phyloP scores from a whole-genome alignment of 2,888 invertebrate genomes.

The Corbicula japonica region DNA sequence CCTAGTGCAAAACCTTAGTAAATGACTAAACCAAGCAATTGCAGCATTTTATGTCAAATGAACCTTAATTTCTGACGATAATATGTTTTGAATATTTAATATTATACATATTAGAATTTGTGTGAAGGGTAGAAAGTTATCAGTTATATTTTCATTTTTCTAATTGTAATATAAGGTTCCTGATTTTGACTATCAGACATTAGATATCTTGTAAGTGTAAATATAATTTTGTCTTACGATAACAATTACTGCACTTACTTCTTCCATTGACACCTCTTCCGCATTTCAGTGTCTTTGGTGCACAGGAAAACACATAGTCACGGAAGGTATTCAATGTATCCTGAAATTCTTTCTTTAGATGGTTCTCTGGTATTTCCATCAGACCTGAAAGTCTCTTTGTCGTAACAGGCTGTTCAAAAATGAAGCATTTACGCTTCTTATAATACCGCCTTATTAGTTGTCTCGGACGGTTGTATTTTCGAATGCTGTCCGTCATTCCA shows the following conservation, averaged over 20 bases:
- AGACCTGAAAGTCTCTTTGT: background rate
- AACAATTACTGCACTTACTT: background rate
- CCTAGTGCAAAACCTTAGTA: too few species aligned
- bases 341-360: background rate
- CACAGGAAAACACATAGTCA: background rate
- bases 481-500: background rate
- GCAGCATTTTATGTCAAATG: too few species aligned
- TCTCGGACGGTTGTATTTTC: background rate
- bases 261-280: constrained; percentile 7
- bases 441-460: background rate
- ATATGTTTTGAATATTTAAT: too few species aligned
- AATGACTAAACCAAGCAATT: too few species aligned
- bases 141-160: too few species aligned
- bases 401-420: background rate
- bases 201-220: background rate
- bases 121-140: too few species aligned
- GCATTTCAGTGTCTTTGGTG: constrained; percentile 2
- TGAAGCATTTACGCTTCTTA: background rate
- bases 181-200: background rate
- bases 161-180: too few species aligned
- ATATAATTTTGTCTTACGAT: background rate
- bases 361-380: background rate
- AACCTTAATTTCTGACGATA: too few species aligned
- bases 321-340: background rate
- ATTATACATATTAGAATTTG: too few species aligned